A percentile compares a stretch with the other conserved stretches of the same genome.
Evolutionary conservation across 1,140 invertebrate species (phyloP).

Genomic region (Drosophila sp.): DNA sequence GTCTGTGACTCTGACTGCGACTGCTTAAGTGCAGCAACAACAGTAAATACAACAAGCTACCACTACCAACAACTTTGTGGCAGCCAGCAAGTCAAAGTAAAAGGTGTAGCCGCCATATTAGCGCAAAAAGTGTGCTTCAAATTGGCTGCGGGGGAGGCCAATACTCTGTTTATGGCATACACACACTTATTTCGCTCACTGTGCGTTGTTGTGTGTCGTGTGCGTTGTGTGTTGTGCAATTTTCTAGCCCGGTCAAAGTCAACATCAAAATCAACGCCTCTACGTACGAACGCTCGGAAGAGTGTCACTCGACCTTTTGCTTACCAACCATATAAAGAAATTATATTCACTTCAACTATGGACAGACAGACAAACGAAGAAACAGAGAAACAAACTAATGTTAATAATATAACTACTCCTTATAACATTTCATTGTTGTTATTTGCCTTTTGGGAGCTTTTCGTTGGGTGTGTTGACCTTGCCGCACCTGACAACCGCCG

Average conservation of each 20-base stretch:
- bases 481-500: conserved; percentile 61
- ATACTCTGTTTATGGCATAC: conserved; percentile 73
- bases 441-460: conserved; percentile 40
- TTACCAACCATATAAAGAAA: conserved; percentile 63
- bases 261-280: conserved; percentile 56
- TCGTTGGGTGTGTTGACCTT: conserved; percentile 75
- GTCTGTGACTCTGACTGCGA: conserved; percentile 18
- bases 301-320: conserved; percentile 79
- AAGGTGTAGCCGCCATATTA: conserved; percentile 77
- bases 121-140: conserved; percentile 78
- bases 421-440: conserved; percentile 2
- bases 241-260: conserved; percentile 67
- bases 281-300: conserved; percentile 56
- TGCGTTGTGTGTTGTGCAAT: conserved; percentile 63
- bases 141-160: conserved; percentile 74
- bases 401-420: conserved; percentile 40
- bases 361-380: neutral
- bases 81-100: conserved; percentile 68
- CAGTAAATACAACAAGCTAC: conserved; percentile 10
- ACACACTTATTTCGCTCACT: conserved; percentile 27
- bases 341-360: conserved; percentile 61
- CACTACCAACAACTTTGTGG: neutral
- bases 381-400: conserved; percentile 16
- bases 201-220: conserved; percentile 35
- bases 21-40: conserved; percentile 35